Evolutionary conservation across 2,113 vertebrate species (phyloP).

Genomic region (Chloebia gouldiae): DNA sequence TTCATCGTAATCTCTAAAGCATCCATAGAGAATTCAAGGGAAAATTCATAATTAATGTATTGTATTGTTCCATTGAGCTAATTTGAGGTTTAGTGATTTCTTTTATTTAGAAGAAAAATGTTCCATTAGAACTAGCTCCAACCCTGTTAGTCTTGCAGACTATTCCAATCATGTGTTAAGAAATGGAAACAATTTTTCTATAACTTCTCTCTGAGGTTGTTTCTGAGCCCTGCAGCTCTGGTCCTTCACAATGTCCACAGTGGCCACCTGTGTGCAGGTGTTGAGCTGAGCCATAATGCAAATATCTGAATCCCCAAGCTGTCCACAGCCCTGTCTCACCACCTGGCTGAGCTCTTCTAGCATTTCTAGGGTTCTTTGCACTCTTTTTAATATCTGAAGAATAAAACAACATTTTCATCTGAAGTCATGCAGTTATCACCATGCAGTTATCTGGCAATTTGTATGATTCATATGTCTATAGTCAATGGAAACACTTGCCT

Average conservation of each 20-base stretch:
- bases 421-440: not conserved
- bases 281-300: not conserved
- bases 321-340: not conserved
- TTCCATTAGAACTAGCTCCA: not conserved
- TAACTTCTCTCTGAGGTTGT: not conserved
- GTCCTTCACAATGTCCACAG: not conserved
- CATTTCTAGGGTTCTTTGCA: not conserved
- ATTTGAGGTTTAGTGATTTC: not conserved
- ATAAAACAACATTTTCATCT: not conserved
- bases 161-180: not conserved
- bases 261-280: too few relatives aligned
- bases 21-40: not conserved
- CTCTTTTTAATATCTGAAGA: not conserved
- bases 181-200: not conserved
- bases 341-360: not conserved
- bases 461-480: accelerated
- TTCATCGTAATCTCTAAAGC: not conserved
- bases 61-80: not conserved
- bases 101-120: not conserved
- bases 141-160: not conserved
- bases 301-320: not conserved
- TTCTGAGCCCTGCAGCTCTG: not conserved
- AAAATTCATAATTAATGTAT: not conserved
- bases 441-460: not conserved
- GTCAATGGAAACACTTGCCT: not conserved